phyloP scores from a whole-genome alignment of 2,113 vertebrate genomes.

The Anolis carolinensis region DNA sequence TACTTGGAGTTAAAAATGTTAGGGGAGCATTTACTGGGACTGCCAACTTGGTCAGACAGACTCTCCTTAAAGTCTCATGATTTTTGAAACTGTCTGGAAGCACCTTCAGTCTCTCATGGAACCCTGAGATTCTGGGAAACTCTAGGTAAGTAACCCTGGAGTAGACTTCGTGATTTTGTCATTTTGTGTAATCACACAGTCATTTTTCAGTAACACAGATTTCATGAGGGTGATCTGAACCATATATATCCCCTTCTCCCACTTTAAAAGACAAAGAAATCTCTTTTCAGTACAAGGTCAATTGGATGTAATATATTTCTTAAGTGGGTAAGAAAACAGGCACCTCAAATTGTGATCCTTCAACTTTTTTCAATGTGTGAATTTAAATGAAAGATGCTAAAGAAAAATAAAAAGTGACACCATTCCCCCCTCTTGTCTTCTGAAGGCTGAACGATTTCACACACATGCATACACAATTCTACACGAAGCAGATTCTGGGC shows the following conservation, averaged over 20 bases:
- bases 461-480: conserved; percentile 56
- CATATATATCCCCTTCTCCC: conserved; percentile 48
- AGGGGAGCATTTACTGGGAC: no score
- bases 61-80: no score
- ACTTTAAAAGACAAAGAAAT: conserved; percentile 20
- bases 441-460: conserved; percentile 69
- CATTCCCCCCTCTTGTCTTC: conserved; percentile 68
- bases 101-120: no score
- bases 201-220: not conserved
- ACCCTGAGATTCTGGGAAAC: no score
- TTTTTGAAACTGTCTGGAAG: no score
- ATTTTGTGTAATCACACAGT: not conserved
- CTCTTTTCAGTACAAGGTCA: conserved; percentile 53
- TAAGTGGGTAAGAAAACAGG: conserved; percentile 67
- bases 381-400: conserved; percentile 74
- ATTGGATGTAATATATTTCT: conserved; percentile 50
- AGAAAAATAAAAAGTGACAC: conserved; percentile 78
- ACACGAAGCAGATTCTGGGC: conserved; percentile 72
- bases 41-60: no score
- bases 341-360: conserved; percentile 70
- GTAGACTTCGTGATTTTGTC: not conserved
- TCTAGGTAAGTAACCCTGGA: no score
- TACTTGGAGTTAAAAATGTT: no score
- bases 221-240: conserved; percentile 56
- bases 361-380: conserved; percentile 73